A percentile compares a stretch with the other conserved stretches of the same genome.
These are phyloP conservation scores for Diaphora mendica DNA, from an alignment of 2,888 invertebrate species.

Conservation along the genomic window DNA sequence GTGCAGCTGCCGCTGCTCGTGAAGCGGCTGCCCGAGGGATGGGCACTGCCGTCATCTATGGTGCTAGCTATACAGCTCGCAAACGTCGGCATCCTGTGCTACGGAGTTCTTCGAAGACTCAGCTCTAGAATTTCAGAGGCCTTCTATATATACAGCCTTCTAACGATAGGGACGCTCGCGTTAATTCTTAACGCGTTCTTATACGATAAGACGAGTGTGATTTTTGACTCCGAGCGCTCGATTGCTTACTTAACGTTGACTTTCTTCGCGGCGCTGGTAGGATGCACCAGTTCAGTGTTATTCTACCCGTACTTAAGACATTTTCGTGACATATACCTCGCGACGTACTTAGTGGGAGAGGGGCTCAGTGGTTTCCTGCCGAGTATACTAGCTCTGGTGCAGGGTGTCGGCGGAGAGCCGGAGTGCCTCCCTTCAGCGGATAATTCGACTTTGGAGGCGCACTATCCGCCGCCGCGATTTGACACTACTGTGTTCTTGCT, in stretches of 20 bases:
- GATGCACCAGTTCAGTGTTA: conserved; percentile 94
- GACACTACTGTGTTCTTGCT: conserved; percentile 88
- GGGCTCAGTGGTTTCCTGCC: conserved; percentile 93
- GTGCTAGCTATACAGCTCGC: conserved; percentile 93
- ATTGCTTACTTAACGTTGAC: conserved; percentile 87
- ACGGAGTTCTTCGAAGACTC: conserved; percentile 84
- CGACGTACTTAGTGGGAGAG: conserved; percentile 94
- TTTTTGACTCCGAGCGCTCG: conserved; percentile 85
- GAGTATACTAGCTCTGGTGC: conserved; percentile 91
- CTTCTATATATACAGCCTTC: conserved; percentile 84
- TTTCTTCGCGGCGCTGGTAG: conserved; percentile 90
- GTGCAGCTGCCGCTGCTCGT: conserved; percentile 96
- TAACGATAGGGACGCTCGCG: conserved; percentile 84
- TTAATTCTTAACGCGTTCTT: conserved; percentile 87
- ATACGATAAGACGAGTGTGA: conserved; percentile 83
- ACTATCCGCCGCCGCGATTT: conserved; percentile 87
- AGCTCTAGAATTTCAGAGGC: conserved; percentile 80
- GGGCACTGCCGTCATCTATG: conserved; percentile 94
- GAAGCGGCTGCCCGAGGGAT: conserved; percentile 92
- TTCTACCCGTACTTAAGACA: conserved; percentile 94
- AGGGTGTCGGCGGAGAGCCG: conserved; percentile 91
- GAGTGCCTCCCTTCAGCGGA: conserved; percentile 77
- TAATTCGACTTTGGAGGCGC: conserved; percentile 60
- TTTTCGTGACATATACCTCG: conserved; percentile 91
- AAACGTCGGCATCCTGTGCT: conserved; percentile 92